phyloP scores from a whole-genome alignment of 2,113 vertebrate genomes.

The Struthidea cinerea region DNA sequence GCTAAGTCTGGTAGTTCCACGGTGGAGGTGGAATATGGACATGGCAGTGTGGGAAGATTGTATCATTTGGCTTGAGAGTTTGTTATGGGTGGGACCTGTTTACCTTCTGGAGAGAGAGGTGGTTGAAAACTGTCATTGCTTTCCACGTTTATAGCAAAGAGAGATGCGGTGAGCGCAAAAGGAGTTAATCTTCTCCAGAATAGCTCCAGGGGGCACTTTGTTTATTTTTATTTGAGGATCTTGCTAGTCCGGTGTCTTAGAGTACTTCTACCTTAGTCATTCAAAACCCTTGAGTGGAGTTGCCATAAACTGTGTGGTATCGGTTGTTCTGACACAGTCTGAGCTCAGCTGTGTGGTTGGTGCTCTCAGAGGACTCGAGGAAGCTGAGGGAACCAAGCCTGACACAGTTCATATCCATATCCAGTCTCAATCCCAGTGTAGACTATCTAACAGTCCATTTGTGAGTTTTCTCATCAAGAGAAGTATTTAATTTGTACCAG shows the following conservation, averaged over 20 bases:
- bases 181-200: not conserved
- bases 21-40: not conserved
- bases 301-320: not conserved
- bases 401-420: not conserved
- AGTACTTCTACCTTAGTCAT: not conserved
- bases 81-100: not conserved
- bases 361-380: not conserved
- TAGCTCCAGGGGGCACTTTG: not conserved
- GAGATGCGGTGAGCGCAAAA: not conserved
- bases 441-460: not conserved
- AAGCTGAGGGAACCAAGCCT: not conserved
- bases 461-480: not conserved
- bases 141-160: not conserved
- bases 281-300: not conserved
- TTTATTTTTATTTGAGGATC: not conserved
- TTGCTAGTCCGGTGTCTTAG: not conserved
- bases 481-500: not conserved
- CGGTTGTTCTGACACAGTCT: not conserved
- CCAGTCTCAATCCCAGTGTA: rapidly evolving
- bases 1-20: not conserved
- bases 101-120: not conserved
- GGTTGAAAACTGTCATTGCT: not conserved
- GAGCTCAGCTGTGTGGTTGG: not conserved
- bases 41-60: not conserved
- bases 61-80: not conserved